These are phyloP conservation scores for Protomyctophum bolini DNA, from an alignment of 2,113 vertebrate species.

Conservation along the genomic window DNA sequence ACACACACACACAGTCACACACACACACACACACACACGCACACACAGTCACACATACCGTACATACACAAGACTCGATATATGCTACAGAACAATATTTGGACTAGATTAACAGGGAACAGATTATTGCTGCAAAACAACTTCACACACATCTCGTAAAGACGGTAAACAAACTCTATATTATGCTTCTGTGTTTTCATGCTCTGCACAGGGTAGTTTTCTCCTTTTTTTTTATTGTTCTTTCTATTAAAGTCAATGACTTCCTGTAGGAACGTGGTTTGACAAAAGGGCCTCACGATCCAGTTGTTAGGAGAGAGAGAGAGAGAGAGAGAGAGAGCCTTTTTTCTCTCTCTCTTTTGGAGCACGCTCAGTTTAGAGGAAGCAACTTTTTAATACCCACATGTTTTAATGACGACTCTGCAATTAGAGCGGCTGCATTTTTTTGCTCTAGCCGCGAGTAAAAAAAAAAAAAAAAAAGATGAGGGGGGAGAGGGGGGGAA, in stretches of 20 bases:
- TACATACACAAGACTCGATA: too few relatives aligned
- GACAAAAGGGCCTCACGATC: conserved; percentile 65
- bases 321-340: conserved; percentile 46
- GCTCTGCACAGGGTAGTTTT: conserved; percentile 56
- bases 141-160: conserved; percentile 55
- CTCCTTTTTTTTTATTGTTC: conserved; percentile 35
- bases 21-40: too few relatives aligned
- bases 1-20: too few relatives aligned
- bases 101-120: conserved; percentile 40
- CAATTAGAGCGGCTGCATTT: conserved; percentile 84
- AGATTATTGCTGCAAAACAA: conserved; percentile 48
- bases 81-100: neutral
- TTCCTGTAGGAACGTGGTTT: conserved; percentile 74
- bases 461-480: conserved; percentile 83
- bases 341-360: conserved; percentile 17
- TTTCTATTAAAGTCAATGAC: conserved; percentile 75
- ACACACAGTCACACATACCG: too few relatives aligned
- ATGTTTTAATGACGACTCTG: conserved; percentile 82
- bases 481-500: neutral
- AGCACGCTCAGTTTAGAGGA: conserved; percentile 70
- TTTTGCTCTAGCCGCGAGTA: conserved; percentile 80
- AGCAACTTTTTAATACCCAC: conserved; percentile 83
- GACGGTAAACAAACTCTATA: conserved; percentile 49
- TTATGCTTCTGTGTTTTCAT: conserved; percentile 59
- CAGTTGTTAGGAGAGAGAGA: conserved; percentile 33